Percentiles rank a stretch among this genome's conserved stretches.
These are phyloP conservation scores for Whitmania pigra DNA, from an alignment of 1,140 invertebrate genomes.

Conservation along the genomic window DNA sequence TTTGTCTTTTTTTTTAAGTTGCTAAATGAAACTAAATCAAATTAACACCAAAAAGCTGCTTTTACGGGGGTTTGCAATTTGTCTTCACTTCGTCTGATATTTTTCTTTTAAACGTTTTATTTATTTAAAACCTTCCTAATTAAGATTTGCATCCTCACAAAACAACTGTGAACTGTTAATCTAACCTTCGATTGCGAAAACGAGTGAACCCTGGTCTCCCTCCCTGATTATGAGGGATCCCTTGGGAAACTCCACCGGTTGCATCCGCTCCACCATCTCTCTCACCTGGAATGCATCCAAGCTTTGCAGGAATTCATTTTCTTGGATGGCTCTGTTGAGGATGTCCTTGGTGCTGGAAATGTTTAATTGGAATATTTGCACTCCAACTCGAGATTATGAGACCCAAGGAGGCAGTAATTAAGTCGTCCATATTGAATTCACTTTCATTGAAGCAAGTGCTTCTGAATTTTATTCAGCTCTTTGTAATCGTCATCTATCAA, in stretches of 20 bases:
- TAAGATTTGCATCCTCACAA: slow-evolving; percentile 1
- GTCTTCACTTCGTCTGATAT: too few relatives aligned
- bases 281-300: slow-evolving; percentile 86
- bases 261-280: slow-evolving; percentile 98
- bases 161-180: slow-evolving; percentile 31
- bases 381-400: too few relatives aligned
- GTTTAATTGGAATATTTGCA: too few relatives aligned
- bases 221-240: slow-evolving; percentile 91
- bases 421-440: too few relatives aligned
- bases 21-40: too few relatives aligned
- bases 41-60: too few relatives aligned
- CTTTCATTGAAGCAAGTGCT: slow-evolving; percentile 9
- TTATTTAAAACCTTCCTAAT: too few relatives aligned
- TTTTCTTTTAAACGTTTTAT: too few relatives aligned
- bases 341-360: slow-evolving; percentile 71
- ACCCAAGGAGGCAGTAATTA: too few relatives aligned
- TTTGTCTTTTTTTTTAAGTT: too few relatives aligned
- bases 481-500: too few relatives aligned
- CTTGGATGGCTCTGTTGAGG: slow-evolving; percentile 87
- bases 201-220: slow-evolving; percentile 90
- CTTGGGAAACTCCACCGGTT: slow-evolving; percentile 77
- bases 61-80: too few relatives aligned
- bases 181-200: slow-evolving; percentile 95
- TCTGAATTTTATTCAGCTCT: background rate
- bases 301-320: slow-evolving; percentile 99